Base-by-base conservation (phyloP, 1,140 invertebrate species). In the Riptortus pedestris region DNA sequence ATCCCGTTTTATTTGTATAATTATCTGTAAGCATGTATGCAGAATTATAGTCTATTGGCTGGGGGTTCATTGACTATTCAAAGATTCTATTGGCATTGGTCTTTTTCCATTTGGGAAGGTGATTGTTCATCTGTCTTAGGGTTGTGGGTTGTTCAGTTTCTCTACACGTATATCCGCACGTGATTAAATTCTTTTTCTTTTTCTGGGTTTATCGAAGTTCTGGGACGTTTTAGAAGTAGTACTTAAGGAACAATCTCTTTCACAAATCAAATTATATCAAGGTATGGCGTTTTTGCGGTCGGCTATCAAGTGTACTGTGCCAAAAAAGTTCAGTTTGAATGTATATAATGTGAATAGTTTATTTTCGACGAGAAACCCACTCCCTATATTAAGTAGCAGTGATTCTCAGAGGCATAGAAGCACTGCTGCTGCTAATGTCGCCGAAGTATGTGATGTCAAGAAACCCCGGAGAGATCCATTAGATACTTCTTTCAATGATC, bases 401-500 rank as follows among this genome's bases (percentile, higher is more conserved):
- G 62, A 61, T 51, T 70, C 69, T 65, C 63, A 70, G 59, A n/a
- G 57, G 28, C 18, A 11, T 29, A 27, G 57, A 33, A 33, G 28
- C 14, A 22, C 27, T 29, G 28, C 22, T 57, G 47, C 28, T 38
- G 29, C 29, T 16, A n/a, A n/a, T n/a, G n/a, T n/a, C n/a, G 58
- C 57, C 4, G 63, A 20, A 12, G 51, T 60, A 28, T 57, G 29
- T 48, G 55, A 28, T 20, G 58, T 20, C 16, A 48, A 63, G 66
- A 65, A 65, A 29, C 62, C 18, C 43, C 65, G 63, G 55, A 72
- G 74, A 28, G 90, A 93, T 76, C 85, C 85, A 1, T 78, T 96
- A 48, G 95, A 98, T 78, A 81, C 95, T 62, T 84, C 83, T 67
- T 98, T 91, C 76, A 84, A 86, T 74, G 85, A 88, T 77, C 83